Evolutionary conservation across 2,797 vertebrate genomes (phyloP).

Genomic region (Chromobotia macracanthus): DNA sequence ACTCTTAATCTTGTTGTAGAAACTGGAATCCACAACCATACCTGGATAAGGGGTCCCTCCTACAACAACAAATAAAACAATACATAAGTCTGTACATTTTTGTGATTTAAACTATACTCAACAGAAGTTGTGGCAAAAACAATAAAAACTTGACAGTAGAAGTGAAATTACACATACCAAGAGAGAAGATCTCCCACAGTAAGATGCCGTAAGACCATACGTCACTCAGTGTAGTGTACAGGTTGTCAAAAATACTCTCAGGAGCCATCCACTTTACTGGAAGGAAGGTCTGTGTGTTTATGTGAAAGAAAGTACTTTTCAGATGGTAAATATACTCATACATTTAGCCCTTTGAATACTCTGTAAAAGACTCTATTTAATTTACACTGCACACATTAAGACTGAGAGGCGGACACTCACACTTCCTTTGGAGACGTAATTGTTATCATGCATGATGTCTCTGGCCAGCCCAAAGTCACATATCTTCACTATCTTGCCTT

Average conservation of each 20-base stretch:
- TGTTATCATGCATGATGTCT: constrained; percentile 99
- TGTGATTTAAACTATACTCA: background rate
- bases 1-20: constrained; percentile 99
- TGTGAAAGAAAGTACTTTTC: background rate
- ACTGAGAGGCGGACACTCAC: constrained; percentile 76
- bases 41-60: constrained; percentile 98
- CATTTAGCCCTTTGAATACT: background rate
- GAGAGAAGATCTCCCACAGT: constrained; percentile 98
- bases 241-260: constrained; percentile 98
- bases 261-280: constrained; percentile 99
- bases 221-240: constrained; percentile 95
- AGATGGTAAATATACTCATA: background rate
- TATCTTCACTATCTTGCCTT: constrained; percentile 98
- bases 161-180: constrained; percentile 79
- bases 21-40: constrained; percentile 97
- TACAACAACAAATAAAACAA: constrained; percentile 59
- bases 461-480: constrained; percentile 97
- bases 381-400: background rate
- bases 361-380: background rate
- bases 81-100: background rate
- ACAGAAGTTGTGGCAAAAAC: background rate
- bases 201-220: constrained; percentile 99
- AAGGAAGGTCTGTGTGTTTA: constrained; percentile 86
- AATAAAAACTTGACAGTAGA: background rate
- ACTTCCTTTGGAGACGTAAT: constrained; percentile 98